phyloP scores from a whole-genome alignment of 2,113 vertebrate species.

The Myrmophylax atrothorax region DNA sequence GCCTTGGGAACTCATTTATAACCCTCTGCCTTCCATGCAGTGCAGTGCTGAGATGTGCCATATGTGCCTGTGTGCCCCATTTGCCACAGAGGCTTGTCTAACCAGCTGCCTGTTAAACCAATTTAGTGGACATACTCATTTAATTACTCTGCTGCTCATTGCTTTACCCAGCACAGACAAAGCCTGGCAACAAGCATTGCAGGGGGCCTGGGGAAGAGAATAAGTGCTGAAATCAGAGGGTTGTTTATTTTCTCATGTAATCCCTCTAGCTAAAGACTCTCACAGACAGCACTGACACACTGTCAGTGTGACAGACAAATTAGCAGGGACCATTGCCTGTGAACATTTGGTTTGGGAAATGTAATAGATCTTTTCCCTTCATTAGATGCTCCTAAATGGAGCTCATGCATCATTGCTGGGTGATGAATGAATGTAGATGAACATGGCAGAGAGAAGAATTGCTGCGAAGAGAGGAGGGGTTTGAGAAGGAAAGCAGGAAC shows the following conservation, averaged over 20 bases:
- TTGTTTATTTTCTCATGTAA: conserved; percentile 52
- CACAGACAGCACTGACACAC: neutral
- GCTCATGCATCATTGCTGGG: neutral
- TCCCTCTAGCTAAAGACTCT: conserved; percentile 12
- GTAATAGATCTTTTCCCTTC: conserved; percentile 19
- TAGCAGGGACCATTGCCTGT: conserved; percentile 1
- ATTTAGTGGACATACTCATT: conserved; percentile 2
- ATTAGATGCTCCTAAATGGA: neutral
- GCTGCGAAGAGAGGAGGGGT: neutral
- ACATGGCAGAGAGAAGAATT: neutral
- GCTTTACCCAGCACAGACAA: conserved; percentile 19
- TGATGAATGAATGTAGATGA: conserved; percentile 1
- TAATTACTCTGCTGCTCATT: conserved; percentile 34
- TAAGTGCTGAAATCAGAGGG: conserved; percentile 63
- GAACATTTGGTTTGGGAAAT: neutral
- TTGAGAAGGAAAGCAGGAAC: neutral
- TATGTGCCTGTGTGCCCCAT: neutral
- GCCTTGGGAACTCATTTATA: conserved; percentile 13
- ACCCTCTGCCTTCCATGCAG: neutral
- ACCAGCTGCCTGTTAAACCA: conserved; percentile 22
- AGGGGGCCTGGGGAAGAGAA: conserved; percentile 19
- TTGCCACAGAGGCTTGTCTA: conserved; percentile 9
- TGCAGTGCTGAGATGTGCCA: neutral
- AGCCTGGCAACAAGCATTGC: conserved; percentile 26
- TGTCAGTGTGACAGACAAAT: conserved; percentile 14